Base-by-base conservation (phyloP, 2,113 vertebrate species). In the Sarotherodon lohbergeri region DNA sequence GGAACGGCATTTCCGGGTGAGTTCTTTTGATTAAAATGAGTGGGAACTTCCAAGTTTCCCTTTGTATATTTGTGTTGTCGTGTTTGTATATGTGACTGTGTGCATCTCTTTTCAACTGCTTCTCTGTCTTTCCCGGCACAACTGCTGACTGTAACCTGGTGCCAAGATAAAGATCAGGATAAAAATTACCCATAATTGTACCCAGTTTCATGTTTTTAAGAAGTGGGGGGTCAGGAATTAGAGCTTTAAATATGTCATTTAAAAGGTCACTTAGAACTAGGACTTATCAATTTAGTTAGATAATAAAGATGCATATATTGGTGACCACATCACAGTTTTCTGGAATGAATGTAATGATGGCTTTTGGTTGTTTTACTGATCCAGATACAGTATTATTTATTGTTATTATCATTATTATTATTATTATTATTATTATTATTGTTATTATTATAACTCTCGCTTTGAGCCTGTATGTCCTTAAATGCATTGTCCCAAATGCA, bases 161-260 rank as follows among this genome's bases (percentile, higher is more conserved):
- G 80, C 83, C 86, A 56, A 76, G 90, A 92, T 92, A 83, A 71
- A 79, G 79, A 90, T 89, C 88, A 84, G 50, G 54, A 36, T 52
- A 87, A 57, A 89, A 88, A 91, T 84, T 11, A 89, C 19, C 32
- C 52, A 29, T 90, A 86, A 93, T 90, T 24, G 3, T 27, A 83
- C 16, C 59, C 63, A 85, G 84, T 94, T 90, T 91, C 83, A 81
- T 41, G 61, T 46, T 90, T 86, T 80, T 81, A 36, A 79, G 50
- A 87, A 50, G 71, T 61, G 5, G 22, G 83, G 22, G 16, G 55
- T 84, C 39, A 32, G 5, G 63, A 27, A 27, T 41, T 17, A 66
- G 19, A 46, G 34, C 61, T 68, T 50, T 19, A 19, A 52, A 46
- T 86, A 61, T 48, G 3, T 80, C 4, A 29, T 32, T n/a, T 24